These are phyloP conservation scores for Peucedramus taeniatus DNA, from an alignment of 2,113 vertebrate species.

Conservation along the genomic window DNA sequence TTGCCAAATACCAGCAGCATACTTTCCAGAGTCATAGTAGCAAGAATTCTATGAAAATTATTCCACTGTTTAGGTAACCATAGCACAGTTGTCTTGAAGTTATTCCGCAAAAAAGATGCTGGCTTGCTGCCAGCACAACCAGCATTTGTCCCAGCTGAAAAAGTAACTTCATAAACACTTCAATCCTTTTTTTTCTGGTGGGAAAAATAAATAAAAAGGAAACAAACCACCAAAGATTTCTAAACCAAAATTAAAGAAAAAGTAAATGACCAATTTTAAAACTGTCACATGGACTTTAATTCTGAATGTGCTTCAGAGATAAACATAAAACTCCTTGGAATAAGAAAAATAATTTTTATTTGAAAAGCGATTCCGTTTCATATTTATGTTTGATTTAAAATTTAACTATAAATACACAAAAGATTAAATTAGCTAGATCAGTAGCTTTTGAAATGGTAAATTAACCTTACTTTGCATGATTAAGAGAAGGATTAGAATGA, in stretches of 20 bases:
- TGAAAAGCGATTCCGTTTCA: not conserved
- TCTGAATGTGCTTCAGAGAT: not conserved
- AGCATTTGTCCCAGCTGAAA: not conserved
- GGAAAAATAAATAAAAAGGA: not conserved
- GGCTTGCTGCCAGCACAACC: not conserved
- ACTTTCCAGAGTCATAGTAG: not conserved
- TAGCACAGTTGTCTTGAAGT: not conserved
- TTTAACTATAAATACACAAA: not conserved
- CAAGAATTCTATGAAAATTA: not conserved
- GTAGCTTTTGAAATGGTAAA: not conserved
- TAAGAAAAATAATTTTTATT: not conserved
- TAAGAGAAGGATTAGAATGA: not conserved
- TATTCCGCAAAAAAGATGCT: not conserved
- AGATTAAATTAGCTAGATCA: not conserved
- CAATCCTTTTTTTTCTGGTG: not conserved
- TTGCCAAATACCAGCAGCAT: not conserved
- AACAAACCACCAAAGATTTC: not conserved
- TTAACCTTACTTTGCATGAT: not conserved
- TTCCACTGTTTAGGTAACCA: not conserved
- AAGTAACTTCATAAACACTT: not conserved
- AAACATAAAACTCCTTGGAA: not conserved
- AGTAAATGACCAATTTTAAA: not conserved
- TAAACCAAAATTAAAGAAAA: not conserved
- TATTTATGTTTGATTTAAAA: not conserved
- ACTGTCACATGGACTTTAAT: not conserved